Percentiles rank a stretch among this genome's conserved stretches.
phyloP scores from a whole-genome alignment of 1,140 invertebrate species.

The Lepidotrigona ventralis region DNA sequence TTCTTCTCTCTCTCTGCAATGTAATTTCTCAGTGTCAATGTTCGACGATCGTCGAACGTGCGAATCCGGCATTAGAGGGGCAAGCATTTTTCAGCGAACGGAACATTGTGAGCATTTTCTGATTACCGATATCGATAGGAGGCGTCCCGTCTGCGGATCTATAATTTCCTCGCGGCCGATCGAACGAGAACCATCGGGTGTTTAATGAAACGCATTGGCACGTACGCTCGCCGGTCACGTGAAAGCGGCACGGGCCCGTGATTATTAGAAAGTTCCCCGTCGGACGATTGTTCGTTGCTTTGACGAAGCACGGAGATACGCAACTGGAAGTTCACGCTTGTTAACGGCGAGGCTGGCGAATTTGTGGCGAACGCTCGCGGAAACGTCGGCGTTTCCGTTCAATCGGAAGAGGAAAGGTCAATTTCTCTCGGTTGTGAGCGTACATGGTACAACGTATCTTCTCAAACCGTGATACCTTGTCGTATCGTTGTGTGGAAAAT shows the following conservation, averaged over 20 bases:
- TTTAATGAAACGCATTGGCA: slow-evolving; percentile 40
- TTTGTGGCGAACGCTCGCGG: neutral
- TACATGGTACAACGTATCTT: slow-evolving; percentile 1
- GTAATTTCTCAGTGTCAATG: neutral
- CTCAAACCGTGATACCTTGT: neutral
- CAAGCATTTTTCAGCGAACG: neutral
- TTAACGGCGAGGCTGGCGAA: slow-evolving; percentile 11
- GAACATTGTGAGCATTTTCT: neutral
- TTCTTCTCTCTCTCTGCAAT: no score
- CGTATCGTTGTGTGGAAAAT: neutral
- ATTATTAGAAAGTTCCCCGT: slow-evolving; percentile 54
- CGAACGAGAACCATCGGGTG: slow-evolving; percentile 16
- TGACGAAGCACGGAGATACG: slow-evolving; percentile 15
- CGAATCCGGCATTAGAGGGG: neutral
- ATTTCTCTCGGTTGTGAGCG: slow-evolving; percentile 35
- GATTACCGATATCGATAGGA: slow-evolving; percentile 32
- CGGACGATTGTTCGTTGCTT: slow-evolving; percentile 53
- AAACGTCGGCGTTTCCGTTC: slow-evolving; percentile 26
- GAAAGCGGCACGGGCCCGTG: slow-evolving; percentile 26
- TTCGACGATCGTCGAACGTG: neutral
- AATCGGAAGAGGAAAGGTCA: slow-evolving; percentile 19
- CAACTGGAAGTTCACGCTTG: slow-evolving; percentile 44
- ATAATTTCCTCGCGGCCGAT: slow-evolving; percentile 32
- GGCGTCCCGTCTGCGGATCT: slow-evolving; percentile 1
- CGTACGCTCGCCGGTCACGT: slow-evolving; percentile 13